phyloP scores from a whole-genome alignment of 1,140 invertebrate species.

The Luehdorfia chinensis region DNA sequence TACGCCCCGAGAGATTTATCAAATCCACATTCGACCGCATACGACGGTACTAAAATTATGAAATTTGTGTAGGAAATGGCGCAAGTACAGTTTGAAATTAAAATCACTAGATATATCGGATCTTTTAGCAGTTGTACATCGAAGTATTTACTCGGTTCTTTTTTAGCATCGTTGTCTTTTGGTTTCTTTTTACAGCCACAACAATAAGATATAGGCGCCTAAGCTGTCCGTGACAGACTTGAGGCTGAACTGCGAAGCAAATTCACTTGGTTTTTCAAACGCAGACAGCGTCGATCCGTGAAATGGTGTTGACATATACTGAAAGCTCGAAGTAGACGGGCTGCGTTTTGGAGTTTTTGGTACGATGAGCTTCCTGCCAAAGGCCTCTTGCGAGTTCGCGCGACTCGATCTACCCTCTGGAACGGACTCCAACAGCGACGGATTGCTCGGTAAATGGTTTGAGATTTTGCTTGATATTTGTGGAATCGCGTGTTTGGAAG shows the following conservation, averaged over 20 bases:
- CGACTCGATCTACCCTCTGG: slow-evolving; percentile 53
- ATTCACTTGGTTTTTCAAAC: slow-evolving; percentile 84
- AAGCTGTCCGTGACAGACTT: slow-evolving; percentile 81
- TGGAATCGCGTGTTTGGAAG: slow-evolving; percentile 51
- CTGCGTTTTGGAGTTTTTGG: slow-evolving; percentile 79
- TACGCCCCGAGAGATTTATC: slow-evolving; percentile 83
- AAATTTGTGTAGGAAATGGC: slow-evolving; percentile 93
- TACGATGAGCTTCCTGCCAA: slow-evolving; percentile 48
- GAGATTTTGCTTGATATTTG: slow-evolving; percentile 53
- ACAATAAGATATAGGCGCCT: slow-evolving; percentile 60
- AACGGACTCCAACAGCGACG: slow-evolving; percentile 55
- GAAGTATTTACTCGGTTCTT: slow-evolving; percentile 82
- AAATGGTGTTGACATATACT: slow-evolving; percentile 89
- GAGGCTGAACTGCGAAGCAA: slow-evolving; percentile 86
- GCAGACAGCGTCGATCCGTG: slow-evolving; percentile 89
- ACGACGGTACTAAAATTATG: slow-evolving; percentile 86
- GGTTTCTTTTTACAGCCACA: slow-evolving; percentile 57
- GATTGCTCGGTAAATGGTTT: slow-evolving; percentile 50
- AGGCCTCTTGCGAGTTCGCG: slow-evolving; percentile 51
- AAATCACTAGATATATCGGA: slow-evolving; percentile 87
- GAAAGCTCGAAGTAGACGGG: slow-evolving; percentile 88
- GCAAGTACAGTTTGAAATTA: slow-evolving; percentile 89
- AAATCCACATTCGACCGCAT: slow-evolving; percentile 83
- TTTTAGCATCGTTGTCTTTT: slow-evolving; percentile 64
- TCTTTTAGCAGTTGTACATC: slow-evolving; percentile 86